Evolutionary conservation across 1,140 invertebrate genomes (phyloP).

Genomic region (Pollicipes pollicipes): DNA sequence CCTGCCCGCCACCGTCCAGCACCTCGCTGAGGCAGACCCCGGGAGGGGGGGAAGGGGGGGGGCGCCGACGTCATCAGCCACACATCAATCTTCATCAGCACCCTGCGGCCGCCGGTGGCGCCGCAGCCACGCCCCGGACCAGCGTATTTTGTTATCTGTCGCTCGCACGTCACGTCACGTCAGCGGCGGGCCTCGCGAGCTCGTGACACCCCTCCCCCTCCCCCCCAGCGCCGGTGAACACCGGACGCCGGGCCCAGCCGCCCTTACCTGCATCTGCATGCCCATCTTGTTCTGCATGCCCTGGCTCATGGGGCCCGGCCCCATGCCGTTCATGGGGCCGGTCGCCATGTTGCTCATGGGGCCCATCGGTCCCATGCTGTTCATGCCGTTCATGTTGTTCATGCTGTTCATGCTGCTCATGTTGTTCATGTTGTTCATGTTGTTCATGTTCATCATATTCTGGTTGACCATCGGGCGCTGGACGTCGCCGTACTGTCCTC

Average conservation of each 20-base stretch:
- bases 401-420: constrained; percentile 16
- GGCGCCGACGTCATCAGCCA: no score
- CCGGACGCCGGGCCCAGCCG: no score
- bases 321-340: constrained; percentile 16
- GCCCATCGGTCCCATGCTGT: constrained; percentile 19
- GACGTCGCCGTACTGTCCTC: constrained; percentile 15
- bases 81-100: constrained; percentile 8
- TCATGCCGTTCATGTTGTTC: constrained; percentile 20
- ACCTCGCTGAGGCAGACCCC: no score
- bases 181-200: no score
- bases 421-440: constrained; percentile 19
- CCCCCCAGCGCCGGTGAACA: background rate
- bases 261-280: constrained; percentile 20
- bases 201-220: no score
- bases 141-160: background rate
- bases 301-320: constrained; percentile 17
- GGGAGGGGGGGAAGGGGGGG: no score
- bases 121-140: background rate
- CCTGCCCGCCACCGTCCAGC: no score
- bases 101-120: constrained; percentile 10
- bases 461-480: constrained; percentile 16
- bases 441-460: constrained; percentile 16
- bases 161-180: no score
- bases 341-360: constrained; percentile 20
- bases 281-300: constrained; percentile 15